Percentiles rank a stretch among this genome's conserved stretches.
These are phyloP conservation scores for Rhynchophorus ferrugineus DNA, from an alignment of 1,140 invertebrate genomes.

Conservation along the genomic window DNA sequence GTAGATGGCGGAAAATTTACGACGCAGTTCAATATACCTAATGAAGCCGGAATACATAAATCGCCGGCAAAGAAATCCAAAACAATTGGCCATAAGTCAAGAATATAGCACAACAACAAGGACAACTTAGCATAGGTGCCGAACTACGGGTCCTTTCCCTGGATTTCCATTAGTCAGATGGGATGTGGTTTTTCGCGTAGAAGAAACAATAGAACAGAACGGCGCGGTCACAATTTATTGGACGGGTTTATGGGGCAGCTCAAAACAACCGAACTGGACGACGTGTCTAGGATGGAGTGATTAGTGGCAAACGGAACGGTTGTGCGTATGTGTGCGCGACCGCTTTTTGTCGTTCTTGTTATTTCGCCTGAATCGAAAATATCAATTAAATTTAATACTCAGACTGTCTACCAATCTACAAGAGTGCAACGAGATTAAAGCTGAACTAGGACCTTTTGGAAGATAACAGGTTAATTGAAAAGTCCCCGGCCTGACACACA, in stretches of 20 bases:
- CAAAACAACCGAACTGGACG: conserved; percentile 1
- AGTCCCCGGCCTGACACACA: too few species aligned
- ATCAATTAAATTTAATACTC: too few species aligned
- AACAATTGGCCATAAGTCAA: conserved; percentile 27
- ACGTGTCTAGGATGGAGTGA: not conserved
- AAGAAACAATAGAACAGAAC: conserved; percentile 11
- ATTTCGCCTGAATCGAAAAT: too few species aligned
- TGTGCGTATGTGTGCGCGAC: too few species aligned
- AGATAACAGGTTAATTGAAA: too few species aligned
- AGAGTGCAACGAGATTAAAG: too few species aligned
- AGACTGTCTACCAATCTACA: too few species aligned
- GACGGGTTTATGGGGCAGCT: conserved; percentile 10
- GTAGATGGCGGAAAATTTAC: conserved; percentile 35
- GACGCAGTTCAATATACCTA: conserved; percentile 37
- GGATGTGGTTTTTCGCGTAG: conserved; percentile 1
- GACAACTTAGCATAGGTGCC: conserved; percentile 21
- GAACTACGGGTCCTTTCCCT: conserved; percentile 7
- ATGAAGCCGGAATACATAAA: conserved; percentile 35
- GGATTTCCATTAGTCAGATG: conserved; percentile 17
- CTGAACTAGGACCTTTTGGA: too few species aligned
- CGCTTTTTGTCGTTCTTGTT: too few species aligned
- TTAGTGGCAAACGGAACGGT: not conserved
- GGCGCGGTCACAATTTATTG: conserved; percentile 7
- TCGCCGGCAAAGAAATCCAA: conserved; percentile 27
- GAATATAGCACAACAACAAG: conserved; percentile 26